phyloP scores from a whole-genome alignment of 2,797 vertebrate genomes.

The Enteromius treurensis region DNA sequence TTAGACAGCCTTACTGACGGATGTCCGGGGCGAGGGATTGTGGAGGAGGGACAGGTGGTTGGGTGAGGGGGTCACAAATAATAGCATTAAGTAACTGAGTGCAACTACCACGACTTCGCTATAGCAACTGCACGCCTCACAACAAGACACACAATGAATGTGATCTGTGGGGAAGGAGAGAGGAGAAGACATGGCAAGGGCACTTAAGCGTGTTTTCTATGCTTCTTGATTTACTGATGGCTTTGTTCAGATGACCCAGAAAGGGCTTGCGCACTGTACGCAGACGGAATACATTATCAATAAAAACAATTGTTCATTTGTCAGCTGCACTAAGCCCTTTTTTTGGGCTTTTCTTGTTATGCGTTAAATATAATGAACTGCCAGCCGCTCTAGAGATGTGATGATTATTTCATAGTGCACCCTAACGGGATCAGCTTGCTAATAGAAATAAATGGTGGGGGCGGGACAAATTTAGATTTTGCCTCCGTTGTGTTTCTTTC shows the following conservation, averaged over 20 bases:
- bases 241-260: slow-evolving; percentile 43
- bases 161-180: slow-evolving; percentile 45
- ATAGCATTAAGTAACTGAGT: slow-evolving; percentile 65
- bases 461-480: neutral
- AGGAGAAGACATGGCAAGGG: slow-evolving; percentile 19
- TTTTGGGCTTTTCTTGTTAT: neutral
- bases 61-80: slow-evolving; percentile 58
- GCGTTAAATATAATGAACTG: neutral
- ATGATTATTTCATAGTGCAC: neutral
- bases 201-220: slow-evolving; percentile 40
- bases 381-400: neutral
- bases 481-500: neutral
- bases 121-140: slow-evolving; percentile 61
- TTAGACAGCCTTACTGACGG: slow-evolving; percentile 61
- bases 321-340: neutral
- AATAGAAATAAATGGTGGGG: neutral
- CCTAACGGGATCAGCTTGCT: neutral
- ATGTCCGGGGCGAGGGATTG: slow-evolving; percentile 51
- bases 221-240: slow-evolving; percentile 46
- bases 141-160: slow-evolving; percentile 61
- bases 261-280: slow-evolving; percentile 4
- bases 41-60: slow-evolving; percentile 59
- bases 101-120: slow-evolving; percentile 61
- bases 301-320: slow-evolving; percentile 14
- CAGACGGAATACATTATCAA: slow-evolving; percentile 18